Base-by-base conservation (phyloP, 2,797 vertebrate species). In the Gorsachius magnificus region DNA sequence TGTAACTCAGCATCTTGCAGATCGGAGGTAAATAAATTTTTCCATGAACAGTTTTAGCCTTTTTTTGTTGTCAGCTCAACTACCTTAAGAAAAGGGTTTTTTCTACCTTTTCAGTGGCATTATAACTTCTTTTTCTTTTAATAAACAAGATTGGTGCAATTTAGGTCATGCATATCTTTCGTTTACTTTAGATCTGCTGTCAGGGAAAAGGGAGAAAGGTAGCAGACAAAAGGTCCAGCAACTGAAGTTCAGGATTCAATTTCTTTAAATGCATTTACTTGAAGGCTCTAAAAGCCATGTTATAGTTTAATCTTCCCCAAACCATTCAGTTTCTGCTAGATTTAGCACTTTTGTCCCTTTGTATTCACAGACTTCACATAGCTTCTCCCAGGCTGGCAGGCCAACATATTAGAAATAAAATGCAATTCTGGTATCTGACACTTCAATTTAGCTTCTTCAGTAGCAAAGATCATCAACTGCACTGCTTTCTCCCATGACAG, bases 341-440 rank as follows among this genome's bases (percentile, higher is more conserved):
- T 97, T 97, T 97, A 96, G 96, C 86, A 89, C 90, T 97, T 97
- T 97, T 96, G 95, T 96, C 97, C 97, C 83, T 98, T 98, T 97
- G 90, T 96, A 97, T 97, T 96, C 95, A 87, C 75, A 69, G 95
- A 92, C 96, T 97, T 97, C 94, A 94, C 72, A 83, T 78, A 96
- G 69, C 84, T 97, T 97, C 96, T 98, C 97, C 96, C 96, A 95
- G 96, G 95, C 95, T 98, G 98, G 98, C 97, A 98, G 98, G 93
- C 94, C 96, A 98, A 98, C 98, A 96, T 97, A 98, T 98, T 97
- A 98, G 98, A 98, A 98, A 98, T 98, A 98, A 98, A 98, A 98
- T 97, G 97, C 97, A 98, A 98, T 97, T 96, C 97, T 97, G 96
- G 91, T 97, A 97, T 87, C 97, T 98, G 98, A 98, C 98, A 98